Evolutionary conservation across 2,888 invertebrate species (phyloP).

Genomic region (Trileptium ribeirensis): DNA sequence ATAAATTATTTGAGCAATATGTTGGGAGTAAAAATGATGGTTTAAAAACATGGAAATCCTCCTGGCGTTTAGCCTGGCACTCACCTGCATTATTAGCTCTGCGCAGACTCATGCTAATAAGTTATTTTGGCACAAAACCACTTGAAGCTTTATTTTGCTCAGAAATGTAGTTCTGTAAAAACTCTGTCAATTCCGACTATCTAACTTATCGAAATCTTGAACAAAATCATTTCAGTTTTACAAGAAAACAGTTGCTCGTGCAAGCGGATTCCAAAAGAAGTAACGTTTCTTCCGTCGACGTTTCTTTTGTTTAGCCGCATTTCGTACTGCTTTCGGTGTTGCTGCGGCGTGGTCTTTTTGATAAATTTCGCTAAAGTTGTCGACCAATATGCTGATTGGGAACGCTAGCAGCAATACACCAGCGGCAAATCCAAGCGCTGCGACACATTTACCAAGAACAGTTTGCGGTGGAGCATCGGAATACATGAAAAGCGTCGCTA

Average conservation of each 20-base stretch:
- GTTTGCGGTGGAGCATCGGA: slow-evolving; percentile 11
- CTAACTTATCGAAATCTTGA: too few relatives aligned
- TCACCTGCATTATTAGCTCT: too few relatives aligned
- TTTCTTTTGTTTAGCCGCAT: not conserved
- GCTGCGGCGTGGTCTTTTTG: not conserved
- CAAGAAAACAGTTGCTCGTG: not conserved
- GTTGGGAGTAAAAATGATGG: too few relatives aligned
- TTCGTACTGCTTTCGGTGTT: not conserved
- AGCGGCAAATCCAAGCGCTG: slow-evolving; percentile 9
- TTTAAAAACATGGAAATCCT: too few relatives aligned
- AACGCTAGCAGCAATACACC: slow-evolving; percentile 14
- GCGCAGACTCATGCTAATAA: too few relatives aligned
- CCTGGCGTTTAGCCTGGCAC: too few relatives aligned
- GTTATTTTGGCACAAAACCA: too few relatives aligned
- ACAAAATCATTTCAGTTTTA: too few relatives aligned
- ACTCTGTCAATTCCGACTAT: too few relatives aligned
- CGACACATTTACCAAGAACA: slow-evolving; percentile 8
- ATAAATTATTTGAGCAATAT: too few relatives aligned
- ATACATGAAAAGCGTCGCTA: slow-evolving; percentile 16
- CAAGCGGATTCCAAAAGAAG: not conserved
- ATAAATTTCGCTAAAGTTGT: slow-evolving; percentile 13
- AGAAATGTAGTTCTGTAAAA: too few relatives aligned
- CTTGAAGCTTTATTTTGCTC: too few relatives aligned
- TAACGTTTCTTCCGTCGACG: not conserved
- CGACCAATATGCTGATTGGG: slow-evolving; percentile 15